Conservation (phyloP, 2,888 invertebrate species). For the Eudemis profundana region DNA sequence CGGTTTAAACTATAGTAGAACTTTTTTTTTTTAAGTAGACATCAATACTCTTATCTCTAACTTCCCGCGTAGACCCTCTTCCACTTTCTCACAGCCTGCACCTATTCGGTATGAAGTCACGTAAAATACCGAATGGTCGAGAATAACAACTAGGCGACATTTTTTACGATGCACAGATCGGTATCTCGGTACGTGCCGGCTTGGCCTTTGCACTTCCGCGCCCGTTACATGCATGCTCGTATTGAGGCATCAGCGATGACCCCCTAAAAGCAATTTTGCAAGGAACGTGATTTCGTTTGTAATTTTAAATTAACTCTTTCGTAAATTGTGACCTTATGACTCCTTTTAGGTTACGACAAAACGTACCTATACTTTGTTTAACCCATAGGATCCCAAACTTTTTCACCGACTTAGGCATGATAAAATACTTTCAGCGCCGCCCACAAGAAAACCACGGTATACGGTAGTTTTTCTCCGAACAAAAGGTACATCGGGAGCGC, state of each 20-base stretch:
- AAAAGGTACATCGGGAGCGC: too few species aligned
- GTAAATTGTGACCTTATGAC: neutral
- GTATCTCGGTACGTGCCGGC: conserved; percentile 59
- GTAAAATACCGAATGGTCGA: conserved; percentile 2
- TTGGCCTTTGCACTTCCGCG: conserved; percentile 54
- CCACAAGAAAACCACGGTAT: too few species aligned
- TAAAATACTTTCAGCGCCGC: too few species aligned
- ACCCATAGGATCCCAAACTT: too few species aligned
- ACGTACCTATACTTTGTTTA: too few species aligned
- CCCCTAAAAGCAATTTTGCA: conserved; percentile 22
- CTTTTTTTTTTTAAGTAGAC: too few species aligned
- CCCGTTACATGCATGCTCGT: conserved; percentile 26
- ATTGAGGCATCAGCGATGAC: conserved; percentile 26
- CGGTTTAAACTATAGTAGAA: too few species aligned
- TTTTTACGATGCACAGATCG: conserved; percentile 47
- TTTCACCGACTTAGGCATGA: too few species aligned
- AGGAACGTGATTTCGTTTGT: conserved; percentile 23
- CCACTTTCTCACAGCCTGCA: conserved; percentile 9
- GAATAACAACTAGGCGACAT: conserved; percentile 34
- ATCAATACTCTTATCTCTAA: too few species aligned
- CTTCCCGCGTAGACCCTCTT: neutral
- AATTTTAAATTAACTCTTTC: conserved; percentile 24
- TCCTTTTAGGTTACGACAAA: neutral
- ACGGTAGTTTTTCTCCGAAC: too few species aligned
- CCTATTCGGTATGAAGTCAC: conserved; percentile 5